Conservation (phyloP, 1,140 invertebrate species). For the Elymnias hypermnestra region DNA sequence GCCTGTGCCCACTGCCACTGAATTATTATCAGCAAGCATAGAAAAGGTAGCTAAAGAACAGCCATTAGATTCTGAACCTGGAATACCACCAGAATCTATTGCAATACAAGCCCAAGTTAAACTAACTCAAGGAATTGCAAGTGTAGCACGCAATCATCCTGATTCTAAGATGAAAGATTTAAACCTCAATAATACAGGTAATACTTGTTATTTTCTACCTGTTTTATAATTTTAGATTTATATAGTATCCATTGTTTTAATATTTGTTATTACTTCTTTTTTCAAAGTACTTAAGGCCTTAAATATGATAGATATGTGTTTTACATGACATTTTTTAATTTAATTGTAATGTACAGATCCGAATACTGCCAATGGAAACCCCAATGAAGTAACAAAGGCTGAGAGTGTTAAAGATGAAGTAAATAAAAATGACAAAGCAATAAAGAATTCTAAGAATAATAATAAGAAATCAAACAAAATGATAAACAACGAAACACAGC, state of each 20-base stretch:
- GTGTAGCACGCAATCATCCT: slow-evolving; percentile 45
- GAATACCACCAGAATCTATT: slow-evolving; percentile 36
- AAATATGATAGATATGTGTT: too few relatives aligned
- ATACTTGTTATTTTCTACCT: not conserved
- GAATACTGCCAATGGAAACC: slow-evolving; percentile 60
- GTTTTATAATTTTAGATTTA: not conserved
- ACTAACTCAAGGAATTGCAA: slow-evolving; percentile 56
- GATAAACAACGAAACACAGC: slow-evolving; percentile 38
- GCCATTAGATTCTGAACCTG: slow-evolving; percentile 16
- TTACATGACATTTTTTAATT: too few relatives aligned
- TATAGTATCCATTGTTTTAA: too few relatives aligned
- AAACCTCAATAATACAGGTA: slow-evolving; percentile 52
- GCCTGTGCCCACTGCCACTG: slow-evolving; percentile 40
- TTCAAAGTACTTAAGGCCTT: too few relatives aligned
- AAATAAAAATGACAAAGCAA: slow-evolving; percentile 60
- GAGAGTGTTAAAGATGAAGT: slow-evolving; percentile 54
- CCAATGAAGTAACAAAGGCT: slow-evolving; percentile 41
- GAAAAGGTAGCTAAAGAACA: slow-evolving; percentile 58
- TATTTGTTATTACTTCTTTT: too few relatives aligned
- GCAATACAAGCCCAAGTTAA: slow-evolving; percentile 62
- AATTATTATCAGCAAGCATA: slow-evolving; percentile 55
- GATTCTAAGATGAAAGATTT: slow-evolving; percentile 68
- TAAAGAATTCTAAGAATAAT: slow-evolving; percentile 56
- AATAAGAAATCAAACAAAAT: slow-evolving; percentile 55
- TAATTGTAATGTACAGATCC: too few relatives aligned